These are phyloP conservation scores for Glandiceps talaboti DNA, from an alignment of 53 echinoderm and acorn worm species.

Conservation along the genomic window DNA sequence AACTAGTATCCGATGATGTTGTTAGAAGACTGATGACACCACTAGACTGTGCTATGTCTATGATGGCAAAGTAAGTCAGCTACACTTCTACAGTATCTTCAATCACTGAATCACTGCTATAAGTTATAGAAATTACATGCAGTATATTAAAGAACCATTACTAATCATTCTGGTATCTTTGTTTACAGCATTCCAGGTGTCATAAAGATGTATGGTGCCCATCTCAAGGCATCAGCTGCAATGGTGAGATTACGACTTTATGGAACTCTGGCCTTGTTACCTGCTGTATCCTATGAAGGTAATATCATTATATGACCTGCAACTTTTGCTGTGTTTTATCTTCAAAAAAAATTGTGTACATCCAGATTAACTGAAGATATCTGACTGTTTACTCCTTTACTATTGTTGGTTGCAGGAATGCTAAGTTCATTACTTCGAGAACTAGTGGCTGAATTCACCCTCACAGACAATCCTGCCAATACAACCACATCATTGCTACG, in stretches of 20 bases:
- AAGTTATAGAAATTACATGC: no score
- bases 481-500: slow-evolving; percentile 91
- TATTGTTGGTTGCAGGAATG: no score
- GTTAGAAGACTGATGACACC: slow-evolving; percentile 86
- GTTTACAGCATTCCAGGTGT: slow-evolving; percentile 61
- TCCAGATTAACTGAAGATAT: no score
- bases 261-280: slow-evolving; percentile 64
- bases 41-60: slow-evolving; percentile 95
- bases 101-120: no score
- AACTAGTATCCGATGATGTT: slow-evolving; percentile 87
- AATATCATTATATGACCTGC: no score
- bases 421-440: slow-evolving; percentile 72
- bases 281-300: slow-evolving; percentile 90
- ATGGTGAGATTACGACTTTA: slow-evolving; percentile 93
- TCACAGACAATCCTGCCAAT: slow-evolving; percentile 96
- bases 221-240: slow-evolving; percentile 91
- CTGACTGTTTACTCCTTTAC: no score
- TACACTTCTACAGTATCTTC: no score
- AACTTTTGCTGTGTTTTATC: no score
- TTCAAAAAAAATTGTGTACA: no score
- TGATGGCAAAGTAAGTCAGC: slow-evolving; percentile 98
- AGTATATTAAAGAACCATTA: no score
- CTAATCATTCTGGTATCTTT: no score
- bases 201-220: slow-evolving; percentile 85
- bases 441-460: slow-evolving; percentile 90